These are phyloP conservation scores for Anseranas semipalmata DNA, from an alignment of 2,113 vertebrate species.

Conservation along the genomic window DNA sequence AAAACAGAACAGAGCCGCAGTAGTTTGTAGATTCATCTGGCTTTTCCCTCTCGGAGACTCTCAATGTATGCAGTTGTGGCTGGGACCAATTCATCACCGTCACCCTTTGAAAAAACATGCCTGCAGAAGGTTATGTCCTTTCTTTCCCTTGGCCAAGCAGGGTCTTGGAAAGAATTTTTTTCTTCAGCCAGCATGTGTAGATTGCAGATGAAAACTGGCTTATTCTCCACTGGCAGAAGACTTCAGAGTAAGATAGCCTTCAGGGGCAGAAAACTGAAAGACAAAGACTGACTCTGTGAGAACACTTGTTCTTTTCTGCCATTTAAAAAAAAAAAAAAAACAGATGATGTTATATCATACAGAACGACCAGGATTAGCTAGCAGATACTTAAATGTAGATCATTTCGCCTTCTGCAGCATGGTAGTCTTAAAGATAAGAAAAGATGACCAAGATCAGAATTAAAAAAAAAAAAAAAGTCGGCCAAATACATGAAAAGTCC, in stretches of 20 bases:
- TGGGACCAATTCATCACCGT: neutral
- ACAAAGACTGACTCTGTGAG: slow-evolving; percentile 8
- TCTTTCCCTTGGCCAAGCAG: neutral
- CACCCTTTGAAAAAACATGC: neutral
- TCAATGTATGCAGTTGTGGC: neutral
- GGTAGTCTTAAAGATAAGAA: neutral
- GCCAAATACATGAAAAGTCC: neutral
- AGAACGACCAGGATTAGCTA: slow-evolving; percentile 7
- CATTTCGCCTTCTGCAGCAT: neutral
- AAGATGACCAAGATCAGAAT: neutral
- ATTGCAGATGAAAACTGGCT: neutral
- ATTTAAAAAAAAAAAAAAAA: neutral
- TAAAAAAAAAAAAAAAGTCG: neutral
- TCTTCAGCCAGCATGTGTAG: neutral
- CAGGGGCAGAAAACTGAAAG: slow-evolving; percentile 33
- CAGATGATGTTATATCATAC: neutral
- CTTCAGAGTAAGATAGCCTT: neutral
- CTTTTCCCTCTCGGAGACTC: neutral
- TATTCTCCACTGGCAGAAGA: slow-evolving; percentile 5
- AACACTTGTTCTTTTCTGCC: slow-evolving; percentile 16
- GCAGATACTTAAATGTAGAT: neutral
- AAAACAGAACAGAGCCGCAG: neutral
- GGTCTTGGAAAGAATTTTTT: neutral
- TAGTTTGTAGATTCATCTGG: neutral
- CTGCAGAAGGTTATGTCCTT: neutral